These are phyloP conservation scores for Epirrhoe alternata DNA, from an alignment of 2,888 invertebrate genomes.

Conservation along the genomic window DNA sequence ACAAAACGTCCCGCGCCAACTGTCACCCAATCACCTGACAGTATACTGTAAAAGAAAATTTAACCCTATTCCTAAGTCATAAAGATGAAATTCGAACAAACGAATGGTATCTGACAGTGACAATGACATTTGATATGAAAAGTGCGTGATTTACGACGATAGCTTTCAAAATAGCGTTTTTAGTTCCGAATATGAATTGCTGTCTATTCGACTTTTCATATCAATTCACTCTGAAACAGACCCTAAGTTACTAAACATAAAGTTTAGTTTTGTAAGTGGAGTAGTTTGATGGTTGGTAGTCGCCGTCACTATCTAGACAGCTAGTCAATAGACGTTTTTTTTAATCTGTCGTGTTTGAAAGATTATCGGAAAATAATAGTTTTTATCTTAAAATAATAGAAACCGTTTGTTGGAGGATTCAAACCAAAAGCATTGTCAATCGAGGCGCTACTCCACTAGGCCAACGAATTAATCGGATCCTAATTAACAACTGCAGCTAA, in stretches of 20 bases:
- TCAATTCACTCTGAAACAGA: neutral
- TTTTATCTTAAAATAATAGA: neutral
- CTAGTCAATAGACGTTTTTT: slow-evolving; percentile 43
- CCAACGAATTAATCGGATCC: neutral
- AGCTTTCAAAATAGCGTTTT: slow-evolving; percentile 28
- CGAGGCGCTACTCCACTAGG: neutral
- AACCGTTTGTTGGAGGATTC: neutral
- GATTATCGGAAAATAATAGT: slow-evolving; percentile 10
- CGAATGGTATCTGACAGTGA: slow-evolving; percentile 19
- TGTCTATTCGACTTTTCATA: neutral
- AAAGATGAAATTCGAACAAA: slow-evolving; percentile 6
- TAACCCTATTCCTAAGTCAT: neutral
- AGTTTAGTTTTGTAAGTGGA: neutral
- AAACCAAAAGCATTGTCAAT: neutral
- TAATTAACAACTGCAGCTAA: neutral
- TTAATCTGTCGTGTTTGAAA: slow-evolving; percentile 35
- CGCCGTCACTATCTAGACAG: slow-evolving; percentile 44
- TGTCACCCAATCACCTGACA: slow-evolving; percentile 22
- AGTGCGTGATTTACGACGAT: slow-evolving; percentile 28
- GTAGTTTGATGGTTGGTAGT: slow-evolving; percentile 9
- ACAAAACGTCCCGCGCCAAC: slow-evolving; percentile 15
- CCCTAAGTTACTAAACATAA: neutral
- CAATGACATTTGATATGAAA: slow-evolving; percentile 30
- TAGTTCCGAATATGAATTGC: slow-evolving; percentile 18
- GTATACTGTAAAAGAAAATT: slow-evolving; percentile 1